phyloP scores from a whole-genome alignment of 2,888 invertebrate species.

The Panopea generosa region DNA sequence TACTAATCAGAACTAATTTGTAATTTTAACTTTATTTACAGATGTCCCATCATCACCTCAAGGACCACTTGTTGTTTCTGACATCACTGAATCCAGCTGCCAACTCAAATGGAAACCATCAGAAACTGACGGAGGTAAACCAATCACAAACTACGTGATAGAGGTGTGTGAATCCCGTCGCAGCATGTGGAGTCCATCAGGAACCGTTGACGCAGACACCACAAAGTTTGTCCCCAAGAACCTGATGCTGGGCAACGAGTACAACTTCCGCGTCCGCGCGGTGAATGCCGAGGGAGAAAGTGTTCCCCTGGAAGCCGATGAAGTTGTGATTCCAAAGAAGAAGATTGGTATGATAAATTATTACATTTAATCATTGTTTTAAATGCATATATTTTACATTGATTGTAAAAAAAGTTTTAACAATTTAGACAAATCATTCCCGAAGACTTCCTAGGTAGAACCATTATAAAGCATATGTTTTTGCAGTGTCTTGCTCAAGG shows the following conservation, averaged over 20 bases:
- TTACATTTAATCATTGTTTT: too few species aligned
- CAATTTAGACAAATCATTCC: too few species aligned
- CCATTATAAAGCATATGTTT: too few species aligned
- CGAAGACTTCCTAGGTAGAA: too few species aligned
- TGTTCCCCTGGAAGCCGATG: conserved; percentile 94
- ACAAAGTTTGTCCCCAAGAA: conserved; percentile 91
- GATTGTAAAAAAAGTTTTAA: too few species aligned
- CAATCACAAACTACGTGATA: conserved; percentile 92
- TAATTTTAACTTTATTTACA: too few species aligned
- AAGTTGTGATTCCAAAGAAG: conserved; percentile 90
- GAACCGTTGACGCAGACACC: conserved; percentile 69
- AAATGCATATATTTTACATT: too few species aligned
- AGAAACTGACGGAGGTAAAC: conserved; percentile 97
- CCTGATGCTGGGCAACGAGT: conserved; percentile 94
- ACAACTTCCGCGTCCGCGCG: conserved; percentile 98
- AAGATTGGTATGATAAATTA: conserved; percentile 68
- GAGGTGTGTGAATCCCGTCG: conserved; percentile 95
- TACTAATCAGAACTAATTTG: too few species aligned
- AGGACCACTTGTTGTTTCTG: conserved; percentile 91
- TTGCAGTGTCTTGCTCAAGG: too few species aligned
- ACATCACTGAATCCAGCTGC: conserved; percentile 97
- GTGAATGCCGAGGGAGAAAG: conserved; percentile 99
- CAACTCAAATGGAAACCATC: conserved; percentile 98
- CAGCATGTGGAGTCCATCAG: conserved; percentile 95
- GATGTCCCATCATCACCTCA: conserved; percentile 80